Conservation (phyloP, 1,140 invertebrate species). For the Glossosoma conforme region DNA sequence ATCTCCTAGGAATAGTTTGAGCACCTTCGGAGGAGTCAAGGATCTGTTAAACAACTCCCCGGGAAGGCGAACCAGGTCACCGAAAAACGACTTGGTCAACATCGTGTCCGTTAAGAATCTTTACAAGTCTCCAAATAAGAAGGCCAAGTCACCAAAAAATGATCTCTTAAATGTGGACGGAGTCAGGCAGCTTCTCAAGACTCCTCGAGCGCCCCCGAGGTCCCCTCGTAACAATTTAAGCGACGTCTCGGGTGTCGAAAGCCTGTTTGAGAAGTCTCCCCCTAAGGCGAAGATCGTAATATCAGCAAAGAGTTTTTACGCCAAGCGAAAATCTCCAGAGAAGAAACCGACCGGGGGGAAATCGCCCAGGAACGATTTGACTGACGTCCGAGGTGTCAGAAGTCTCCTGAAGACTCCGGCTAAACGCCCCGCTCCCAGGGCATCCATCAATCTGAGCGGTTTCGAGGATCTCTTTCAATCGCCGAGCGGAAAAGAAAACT, state of each 20-base stretch:
- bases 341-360: conserved; percentile 35
- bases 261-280: conserved; percentile 39
- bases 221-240: conserved; percentile 44
- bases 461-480: conserved; percentile 27
- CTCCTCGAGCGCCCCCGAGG: conserved; percentile 34
- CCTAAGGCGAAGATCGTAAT: conserved; percentile 38
- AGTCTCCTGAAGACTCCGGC: conserved; percentile 32
- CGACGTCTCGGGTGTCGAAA: conserved; percentile 40
- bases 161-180: conserved; percentile 40
- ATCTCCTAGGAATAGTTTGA: conserved; percentile 45
- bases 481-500: background rate
- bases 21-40: conserved; percentile 39
- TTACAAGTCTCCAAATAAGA: conserved; percentile 29
- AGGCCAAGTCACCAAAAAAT: conserved; percentile 35
- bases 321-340: conserved; percentile 30
- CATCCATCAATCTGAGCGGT: conserved; percentile 35
- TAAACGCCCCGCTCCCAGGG: conserved; percentile 29
- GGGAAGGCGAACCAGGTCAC: conserved; percentile 35
- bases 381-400: conserved; percentile 34
- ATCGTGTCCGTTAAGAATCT: conserved; percentile 33
- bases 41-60: conserved; percentile 35
- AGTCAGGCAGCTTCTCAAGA: conserved; percentile 39
- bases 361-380: conserved; percentile 38
- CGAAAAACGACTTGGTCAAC: conserved; percentile 39
- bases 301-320: too few relatives aligned